Evolutionary conservation across 2,113 vertebrate genomes (phyloP).

Genomic region (Drymodes brunneopygia): DNA sequence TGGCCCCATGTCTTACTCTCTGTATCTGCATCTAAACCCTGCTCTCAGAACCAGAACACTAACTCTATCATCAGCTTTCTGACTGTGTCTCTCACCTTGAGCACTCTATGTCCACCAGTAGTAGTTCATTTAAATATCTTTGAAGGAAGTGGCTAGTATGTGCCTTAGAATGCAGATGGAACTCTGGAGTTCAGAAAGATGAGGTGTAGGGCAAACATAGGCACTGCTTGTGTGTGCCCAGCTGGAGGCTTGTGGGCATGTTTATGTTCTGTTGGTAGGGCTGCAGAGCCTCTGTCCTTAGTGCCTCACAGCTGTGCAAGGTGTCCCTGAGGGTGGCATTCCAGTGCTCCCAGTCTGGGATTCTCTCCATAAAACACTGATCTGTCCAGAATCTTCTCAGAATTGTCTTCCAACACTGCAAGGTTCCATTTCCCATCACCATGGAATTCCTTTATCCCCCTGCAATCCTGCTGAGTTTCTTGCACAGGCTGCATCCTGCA

Average conservation of each 20-base stretch:
- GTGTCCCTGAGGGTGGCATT: not conserved
- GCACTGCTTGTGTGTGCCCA: not conserved
- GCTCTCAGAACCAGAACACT: not conserved
- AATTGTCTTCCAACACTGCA: not conserved
- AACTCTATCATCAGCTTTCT: conserved; percentile 18
- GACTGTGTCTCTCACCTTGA: not conserved
- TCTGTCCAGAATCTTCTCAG: not conserved
- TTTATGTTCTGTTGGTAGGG: not conserved
- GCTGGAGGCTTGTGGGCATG: not conserved
- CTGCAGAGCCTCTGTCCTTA: not conserved
- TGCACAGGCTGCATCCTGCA: not conserved
- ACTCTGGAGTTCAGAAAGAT: not conserved
- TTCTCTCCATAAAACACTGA: not conserved
- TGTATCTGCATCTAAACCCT: conserved; percentile 12
- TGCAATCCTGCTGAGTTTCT: not conserved
- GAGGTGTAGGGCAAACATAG: not conserved
- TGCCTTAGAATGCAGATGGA: not conserved
- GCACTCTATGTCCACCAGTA: not conserved
- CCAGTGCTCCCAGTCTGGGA: not conserved
- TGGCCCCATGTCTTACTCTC: conserved; percentile 33
- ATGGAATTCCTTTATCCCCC: not conserved
- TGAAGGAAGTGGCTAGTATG: not conserved
- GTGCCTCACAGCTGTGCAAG: not conserved
- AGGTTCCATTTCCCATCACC: not conserved
- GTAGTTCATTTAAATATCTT: not conserved